Evolutionary conservation across 2,113 vertebrate genomes (phyloP).

Genomic region (Campylorhamphus procurvoides): DNA sequence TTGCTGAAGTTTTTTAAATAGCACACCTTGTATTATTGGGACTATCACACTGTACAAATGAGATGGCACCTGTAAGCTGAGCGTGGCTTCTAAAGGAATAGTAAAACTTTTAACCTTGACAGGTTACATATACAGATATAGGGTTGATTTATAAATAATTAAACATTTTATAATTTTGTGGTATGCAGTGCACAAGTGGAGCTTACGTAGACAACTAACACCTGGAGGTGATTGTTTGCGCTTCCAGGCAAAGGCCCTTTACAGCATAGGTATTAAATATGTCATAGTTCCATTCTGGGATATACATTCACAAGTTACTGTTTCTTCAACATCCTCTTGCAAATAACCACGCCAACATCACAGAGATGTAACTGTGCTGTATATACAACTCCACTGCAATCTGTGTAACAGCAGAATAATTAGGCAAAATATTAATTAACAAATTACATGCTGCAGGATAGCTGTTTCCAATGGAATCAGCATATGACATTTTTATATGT

Average conservation of each 20-base stretch:
- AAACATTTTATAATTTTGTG: background rate
- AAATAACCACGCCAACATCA: background rate
- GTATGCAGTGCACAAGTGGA: background rate
- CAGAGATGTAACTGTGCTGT: background rate
- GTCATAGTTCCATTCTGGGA: background rate
- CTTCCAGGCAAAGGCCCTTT: background rate
- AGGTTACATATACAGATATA: background rate
- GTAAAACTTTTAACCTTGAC: background rate
- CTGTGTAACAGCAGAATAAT: background rate
- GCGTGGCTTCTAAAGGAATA: background rate
- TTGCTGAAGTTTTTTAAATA: background rate
- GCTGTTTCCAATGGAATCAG: background rate
- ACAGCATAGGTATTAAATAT: background rate
- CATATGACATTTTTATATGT: background rate
- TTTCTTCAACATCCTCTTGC: background rate
- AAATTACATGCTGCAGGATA: background rate
- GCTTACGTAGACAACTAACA: background rate
- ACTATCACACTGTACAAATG: background rate
- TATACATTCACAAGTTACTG: background rate
- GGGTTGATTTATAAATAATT: background rate
- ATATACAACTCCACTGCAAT: background rate
- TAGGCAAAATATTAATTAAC: background rate
- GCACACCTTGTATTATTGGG: no score
- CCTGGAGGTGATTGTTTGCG: background rate
- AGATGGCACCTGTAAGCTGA: background rate